Evolutionary conservation across 1,140 invertebrate species (phyloP).

Genomic region (Cataglyphis hispanica): DNA sequence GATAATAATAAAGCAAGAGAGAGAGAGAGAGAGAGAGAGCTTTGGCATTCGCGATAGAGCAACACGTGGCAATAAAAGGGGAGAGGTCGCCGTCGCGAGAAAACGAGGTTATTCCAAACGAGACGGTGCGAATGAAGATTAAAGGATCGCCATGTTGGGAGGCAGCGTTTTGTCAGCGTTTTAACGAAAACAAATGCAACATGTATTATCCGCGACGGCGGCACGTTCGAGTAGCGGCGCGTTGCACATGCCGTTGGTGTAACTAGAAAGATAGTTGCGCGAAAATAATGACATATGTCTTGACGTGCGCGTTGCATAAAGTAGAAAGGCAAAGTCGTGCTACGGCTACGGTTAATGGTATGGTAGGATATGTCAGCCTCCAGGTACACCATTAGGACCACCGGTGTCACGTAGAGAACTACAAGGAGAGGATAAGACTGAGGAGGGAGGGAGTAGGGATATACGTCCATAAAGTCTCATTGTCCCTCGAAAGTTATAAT

Average conservation of each 20-base stretch:
- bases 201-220: constrained; percentile 69
- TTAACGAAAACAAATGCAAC: constrained; percentile 84
- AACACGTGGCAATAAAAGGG: constrained; percentile 46
- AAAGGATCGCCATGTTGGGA: constrained; percentile 45
- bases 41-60: constrained; percentile 41
- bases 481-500: constrained; percentile 63
- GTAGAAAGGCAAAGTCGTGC: constrained; percentile 65
- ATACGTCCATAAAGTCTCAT: constrained; percentile 63
- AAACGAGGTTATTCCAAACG: constrained; percentile 43
- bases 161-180: constrained; percentile 73
- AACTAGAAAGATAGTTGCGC: constrained; percentile 81
- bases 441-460: constrained; percentile 28
- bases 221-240: constrained; percentile 74
- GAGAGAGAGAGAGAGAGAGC: neutral
- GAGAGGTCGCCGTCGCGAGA: neutral
- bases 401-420: constrained; percentile 72
- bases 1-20: neutral
- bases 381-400: constrained; percentile 74
- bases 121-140: constrained; percentile 56
- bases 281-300: constrained; percentile 82
- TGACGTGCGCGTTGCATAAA: constrained; percentile 57
- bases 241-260: constrained; percentile 77
- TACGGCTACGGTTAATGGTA: constrained; percentile 56
- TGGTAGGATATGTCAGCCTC: constrained; percentile 60
- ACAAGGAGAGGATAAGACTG: constrained; percentile 50